These are phyloP conservation scores for Tachina fera DNA, from an alignment of 2,888 invertebrate genomes.

Conservation along the genomic window DNA sequence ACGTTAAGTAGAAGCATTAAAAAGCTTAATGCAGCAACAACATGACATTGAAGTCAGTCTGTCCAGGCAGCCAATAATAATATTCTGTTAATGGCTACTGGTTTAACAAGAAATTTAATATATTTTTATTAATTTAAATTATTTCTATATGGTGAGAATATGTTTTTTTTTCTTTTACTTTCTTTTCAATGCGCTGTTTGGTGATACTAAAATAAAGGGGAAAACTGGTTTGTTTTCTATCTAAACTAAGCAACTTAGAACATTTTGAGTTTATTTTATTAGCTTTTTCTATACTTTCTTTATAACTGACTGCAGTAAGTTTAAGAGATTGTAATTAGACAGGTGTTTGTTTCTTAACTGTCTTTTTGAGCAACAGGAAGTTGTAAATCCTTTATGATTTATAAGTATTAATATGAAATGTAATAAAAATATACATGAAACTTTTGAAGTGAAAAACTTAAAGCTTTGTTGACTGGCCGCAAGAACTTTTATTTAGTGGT, in stretches of 20 bases:
- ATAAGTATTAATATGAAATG: constrained; percentile 39
- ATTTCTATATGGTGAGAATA: constrained; percentile 31
- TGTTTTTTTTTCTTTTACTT: constrained; percentile 20
- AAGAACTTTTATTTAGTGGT: constrained; percentile 5
- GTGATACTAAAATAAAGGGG: neutral
- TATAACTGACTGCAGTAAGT: constrained; percentile 5
- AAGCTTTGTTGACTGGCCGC: neutral
- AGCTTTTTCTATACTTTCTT: neutral
- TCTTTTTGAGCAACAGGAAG: constrained; percentile 37
- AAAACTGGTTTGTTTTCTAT: constrained; percentile 7
- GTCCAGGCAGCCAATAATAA: constrained; percentile 9
- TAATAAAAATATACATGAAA: neutral
- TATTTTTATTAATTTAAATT: neutral
- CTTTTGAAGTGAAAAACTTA: neutral
- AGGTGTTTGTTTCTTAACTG: constrained; percentile 42
- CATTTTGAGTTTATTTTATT: constrained; percentile 40
- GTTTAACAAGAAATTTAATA: constrained; percentile 34
- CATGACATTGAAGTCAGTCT: neutral
- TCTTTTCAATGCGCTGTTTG: neutral
- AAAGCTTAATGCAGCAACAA: constrained; percentile 3
- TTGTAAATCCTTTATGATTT: constrained; percentile 62
- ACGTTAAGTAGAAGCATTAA: neutral
- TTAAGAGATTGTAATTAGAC: constrained; percentile 40
- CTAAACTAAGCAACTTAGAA: constrained; percentile 7
- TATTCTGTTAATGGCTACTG: constrained; percentile 50